Percentiles rank a stretch among this genome's conserved stretches.
Evolutionary conservation across 2,113 vertebrate species (phyloP).

Genomic region (Pleuronectes platessa): DNA sequence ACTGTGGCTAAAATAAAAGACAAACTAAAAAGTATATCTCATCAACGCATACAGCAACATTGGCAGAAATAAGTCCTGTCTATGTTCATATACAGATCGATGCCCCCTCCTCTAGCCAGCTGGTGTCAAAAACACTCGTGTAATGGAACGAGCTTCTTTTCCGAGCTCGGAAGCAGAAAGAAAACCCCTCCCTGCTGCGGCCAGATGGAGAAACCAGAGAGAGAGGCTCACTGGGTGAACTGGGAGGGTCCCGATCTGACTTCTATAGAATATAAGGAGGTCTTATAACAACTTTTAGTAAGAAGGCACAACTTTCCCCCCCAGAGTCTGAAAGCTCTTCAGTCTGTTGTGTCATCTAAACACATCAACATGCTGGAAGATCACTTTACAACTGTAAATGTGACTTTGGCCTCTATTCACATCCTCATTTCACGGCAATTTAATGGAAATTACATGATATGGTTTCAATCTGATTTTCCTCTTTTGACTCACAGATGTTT

Average conservation of each 20-base stretch:
- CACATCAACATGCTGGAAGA: background rate
- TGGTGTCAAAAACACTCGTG: constrained; percentile 50
- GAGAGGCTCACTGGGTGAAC: background rate
- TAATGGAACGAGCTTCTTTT: constrained; percentile 71
- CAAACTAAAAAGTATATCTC: background rate
- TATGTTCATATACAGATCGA: background rate
- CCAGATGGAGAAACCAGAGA: constrained; percentile 67
- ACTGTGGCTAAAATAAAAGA: background rate
- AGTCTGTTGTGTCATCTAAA: constrained; percentile 14
- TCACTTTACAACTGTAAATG: background rate
- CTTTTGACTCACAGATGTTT: background rate
- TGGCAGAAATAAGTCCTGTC: background rate
- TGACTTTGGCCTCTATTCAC: background rate
- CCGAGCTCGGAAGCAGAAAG: constrained; percentile 37
- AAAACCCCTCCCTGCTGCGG: constrained; percentile 65
- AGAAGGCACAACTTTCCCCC: background rate
- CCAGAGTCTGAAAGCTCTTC: background rate
- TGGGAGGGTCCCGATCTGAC: constrained; percentile 14
- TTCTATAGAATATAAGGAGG: background rate
- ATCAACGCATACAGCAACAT: background rate
- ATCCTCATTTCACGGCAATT: background rate
- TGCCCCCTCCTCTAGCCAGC: constrained; percentile 26
- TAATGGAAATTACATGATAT: background rate
- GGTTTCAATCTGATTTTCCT: background rate
- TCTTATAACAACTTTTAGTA: background rate